A percentile compares a stretch with the other conserved stretches of the same genome.
These are phyloP conservation scores for Hydrocynus forskahlii DNA, from an alignment of 2,797 vertebrate species.

Conservation along the genomic window DNA sequence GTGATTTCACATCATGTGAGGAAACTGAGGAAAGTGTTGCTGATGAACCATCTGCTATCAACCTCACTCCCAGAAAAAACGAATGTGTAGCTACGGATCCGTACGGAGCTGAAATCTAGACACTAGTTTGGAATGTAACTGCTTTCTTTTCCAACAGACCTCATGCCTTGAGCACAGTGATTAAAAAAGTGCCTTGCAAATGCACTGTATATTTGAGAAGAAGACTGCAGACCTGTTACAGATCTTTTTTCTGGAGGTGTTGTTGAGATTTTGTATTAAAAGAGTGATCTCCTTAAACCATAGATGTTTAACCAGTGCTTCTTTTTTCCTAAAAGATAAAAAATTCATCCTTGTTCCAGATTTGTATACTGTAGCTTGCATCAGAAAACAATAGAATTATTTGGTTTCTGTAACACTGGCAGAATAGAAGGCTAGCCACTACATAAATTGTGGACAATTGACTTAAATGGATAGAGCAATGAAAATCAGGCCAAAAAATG, in stretches of 20 bases:
- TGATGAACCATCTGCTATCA: constrained; percentile 64
- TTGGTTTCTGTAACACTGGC: too few species aligned
- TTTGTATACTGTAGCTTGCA: too few species aligned
- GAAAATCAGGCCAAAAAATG: neutral
- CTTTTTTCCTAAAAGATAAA: too few species aligned
- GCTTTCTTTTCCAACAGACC: neutral
- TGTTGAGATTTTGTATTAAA: neutral
- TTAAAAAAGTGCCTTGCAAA: neutral
- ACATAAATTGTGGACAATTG: too few species aligned
- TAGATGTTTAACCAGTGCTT: neutral
- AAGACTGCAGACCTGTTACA: too few species aligned
- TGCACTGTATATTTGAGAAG: neutral
- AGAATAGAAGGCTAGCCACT: too few species aligned
- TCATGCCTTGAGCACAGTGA: neutral
- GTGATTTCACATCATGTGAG: constrained; percentile 54
- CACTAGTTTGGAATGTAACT: neutral
- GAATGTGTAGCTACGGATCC: constrained; percentile 6
- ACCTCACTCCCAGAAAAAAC: constrained; percentile 10
- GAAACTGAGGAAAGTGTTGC: constrained; percentile 51
- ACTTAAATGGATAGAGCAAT: too few species aligned
- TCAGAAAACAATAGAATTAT: too few species aligned
- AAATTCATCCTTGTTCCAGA: too few species aligned
- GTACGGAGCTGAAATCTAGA: neutral
- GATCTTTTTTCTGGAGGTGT: neutral
- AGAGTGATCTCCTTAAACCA: neutral